Conservation (phyloP, 2,888 invertebrate species). For the Drosophila yooni region DNA sequence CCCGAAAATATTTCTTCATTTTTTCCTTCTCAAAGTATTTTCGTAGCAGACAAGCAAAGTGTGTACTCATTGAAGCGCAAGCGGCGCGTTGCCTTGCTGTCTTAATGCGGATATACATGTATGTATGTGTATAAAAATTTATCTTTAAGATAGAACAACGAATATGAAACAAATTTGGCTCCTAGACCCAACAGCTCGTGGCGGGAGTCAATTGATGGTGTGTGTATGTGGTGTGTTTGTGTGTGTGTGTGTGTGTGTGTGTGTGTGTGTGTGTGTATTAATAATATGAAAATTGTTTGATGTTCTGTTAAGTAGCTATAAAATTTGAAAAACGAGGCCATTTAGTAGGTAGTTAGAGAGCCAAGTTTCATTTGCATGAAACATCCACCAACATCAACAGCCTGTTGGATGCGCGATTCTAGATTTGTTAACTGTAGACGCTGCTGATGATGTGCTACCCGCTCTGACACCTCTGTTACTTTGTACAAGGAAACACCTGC, state of each 20-base stretch:
- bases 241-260: background rate
- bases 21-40: slow-evolving; percentile 24
- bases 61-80: slow-evolving; percentile 48
- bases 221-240: background rate
- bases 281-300: slow-evolving; percentile 78
- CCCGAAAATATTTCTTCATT: background rate
- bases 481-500: slow-evolving; percentile 30
- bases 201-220: slow-evolving; percentile 40
- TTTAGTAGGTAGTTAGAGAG: slow-evolving; percentile 73
- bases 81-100: slow-evolving; percentile 29
- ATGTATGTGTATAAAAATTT: slow-evolving; percentile 57
- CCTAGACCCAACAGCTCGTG: slow-evolving; percentile 50
- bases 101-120: slow-evolving; percentile 53
- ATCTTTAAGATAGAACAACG: slow-evolving; percentile 46
- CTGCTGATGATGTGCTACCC: slow-evolving; percentile 16
- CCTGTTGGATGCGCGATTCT: slow-evolving; percentile 50
- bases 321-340: slow-evolving; percentile 77
- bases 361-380: slow-evolving; percentile 68
- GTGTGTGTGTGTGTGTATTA: slow-evolving; percentile 53
- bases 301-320: slow-evolving; percentile 79
- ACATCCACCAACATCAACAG: slow-evolving; percentile 34
- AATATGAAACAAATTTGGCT: slow-evolving; percentile 54
- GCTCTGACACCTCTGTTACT: slow-evolving; percentile 33
- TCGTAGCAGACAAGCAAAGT: slow-evolving; percentile 17
- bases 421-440: slow-evolving; percentile 12